Evolutionary conservation across 2,113 vertebrate species (phyloP).

Genomic region (Platysteira castanea): DNA sequence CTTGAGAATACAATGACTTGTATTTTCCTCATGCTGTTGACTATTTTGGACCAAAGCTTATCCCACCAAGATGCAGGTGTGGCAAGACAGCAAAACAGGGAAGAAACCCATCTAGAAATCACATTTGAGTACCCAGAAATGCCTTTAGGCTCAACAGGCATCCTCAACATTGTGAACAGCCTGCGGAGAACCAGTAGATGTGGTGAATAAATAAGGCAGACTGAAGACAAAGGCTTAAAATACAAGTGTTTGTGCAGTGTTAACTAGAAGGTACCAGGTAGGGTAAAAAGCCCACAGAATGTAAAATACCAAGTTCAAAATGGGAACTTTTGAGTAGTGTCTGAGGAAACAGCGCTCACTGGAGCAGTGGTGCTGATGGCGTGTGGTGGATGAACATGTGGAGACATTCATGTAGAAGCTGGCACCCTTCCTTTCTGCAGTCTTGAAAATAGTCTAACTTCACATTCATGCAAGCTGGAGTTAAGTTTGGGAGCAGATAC

Average conservation of each 20-base stretch:
- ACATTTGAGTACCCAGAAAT: not conserved
- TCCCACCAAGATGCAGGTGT: not conserved
- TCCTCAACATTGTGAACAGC: not conserved
- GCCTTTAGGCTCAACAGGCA: not conserved
- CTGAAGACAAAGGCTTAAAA: not conserved
- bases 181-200: not conserved
- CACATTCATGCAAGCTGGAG: not conserved
- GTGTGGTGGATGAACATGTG: accelerated
- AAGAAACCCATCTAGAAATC: not conserved
- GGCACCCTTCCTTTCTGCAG: not conserved
- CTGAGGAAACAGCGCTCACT: accelerated
- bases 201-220: not conserved
- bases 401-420: not conserved
- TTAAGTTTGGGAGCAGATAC: not conserved
- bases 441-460: not conserved
- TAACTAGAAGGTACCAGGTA: not conserved
- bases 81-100: not conserved
- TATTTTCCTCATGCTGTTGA: not conserved
- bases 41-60: not conserved
- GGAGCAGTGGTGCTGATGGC: not conserved
- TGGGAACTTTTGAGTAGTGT: not conserved
- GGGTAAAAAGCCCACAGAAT: not conserved
- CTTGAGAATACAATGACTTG: not conserved
- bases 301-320: not conserved
- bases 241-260: not conserved